Evolutionary conservation across 2,797 vertebrate species (phyloP).

Genomic region (Lophotriccus pileatus): DNA sequence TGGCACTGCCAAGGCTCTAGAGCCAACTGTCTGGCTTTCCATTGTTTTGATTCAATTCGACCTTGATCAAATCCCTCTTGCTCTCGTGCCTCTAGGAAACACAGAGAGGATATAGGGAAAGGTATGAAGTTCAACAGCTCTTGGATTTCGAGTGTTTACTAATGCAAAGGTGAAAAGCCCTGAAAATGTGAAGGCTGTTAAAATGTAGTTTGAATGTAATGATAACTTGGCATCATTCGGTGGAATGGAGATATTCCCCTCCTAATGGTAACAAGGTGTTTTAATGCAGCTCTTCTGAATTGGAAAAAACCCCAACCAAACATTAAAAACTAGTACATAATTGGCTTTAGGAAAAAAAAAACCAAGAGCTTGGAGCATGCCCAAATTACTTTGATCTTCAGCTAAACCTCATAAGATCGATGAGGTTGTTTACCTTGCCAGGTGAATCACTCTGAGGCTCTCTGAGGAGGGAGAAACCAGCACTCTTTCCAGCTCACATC

Average conservation of each 20-base stretch:
- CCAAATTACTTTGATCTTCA: not conserved
- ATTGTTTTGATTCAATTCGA: not conserved
- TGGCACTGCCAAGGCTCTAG: constrained; percentile 6
- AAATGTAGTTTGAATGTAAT: not conserved
- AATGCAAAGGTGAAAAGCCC: not conserved
- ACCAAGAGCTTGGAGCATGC: not conserved
- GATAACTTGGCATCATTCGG: not conserved
- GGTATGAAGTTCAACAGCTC: not conserved
- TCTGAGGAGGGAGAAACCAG: not conserved
- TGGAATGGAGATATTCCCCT: not conserved
- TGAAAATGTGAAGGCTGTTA: not conserved
- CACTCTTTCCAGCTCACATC: not conserved
- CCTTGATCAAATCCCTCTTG: not conserved
- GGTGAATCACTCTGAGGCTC: not conserved
- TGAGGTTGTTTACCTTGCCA: not conserved
- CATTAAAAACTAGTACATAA: not conserved
- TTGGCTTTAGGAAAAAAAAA: not conserved
- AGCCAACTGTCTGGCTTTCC: constrained; percentile 18
- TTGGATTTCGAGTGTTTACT: not conserved
- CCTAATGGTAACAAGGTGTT: not conserved
- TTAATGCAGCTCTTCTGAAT: not conserved
- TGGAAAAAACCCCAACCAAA: not conserved
- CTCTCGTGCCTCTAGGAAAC: not conserved
- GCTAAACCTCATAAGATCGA: not conserved
- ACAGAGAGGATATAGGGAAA: not conserved